These are phyloP conservation scores for Cuniculus paca DNA, from an alignment of 2,797 vertebrate species.

Conservation along the genomic window DNA sequence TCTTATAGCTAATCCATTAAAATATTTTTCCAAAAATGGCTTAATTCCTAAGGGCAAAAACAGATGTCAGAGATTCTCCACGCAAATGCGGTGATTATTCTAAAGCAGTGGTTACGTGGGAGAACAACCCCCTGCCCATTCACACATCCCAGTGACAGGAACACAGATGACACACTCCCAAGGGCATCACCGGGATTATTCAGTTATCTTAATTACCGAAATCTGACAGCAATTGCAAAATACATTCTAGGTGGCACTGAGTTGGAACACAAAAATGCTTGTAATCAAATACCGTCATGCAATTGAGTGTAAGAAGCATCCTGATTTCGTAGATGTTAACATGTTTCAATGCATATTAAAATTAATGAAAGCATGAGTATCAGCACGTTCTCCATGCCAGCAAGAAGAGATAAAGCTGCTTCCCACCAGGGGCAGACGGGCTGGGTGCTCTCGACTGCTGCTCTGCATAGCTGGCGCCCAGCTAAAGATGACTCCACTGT, in stretches of 20 bases:
- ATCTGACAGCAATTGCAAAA: neutral
- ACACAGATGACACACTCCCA: neutral
- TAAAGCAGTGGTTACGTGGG: neutral
- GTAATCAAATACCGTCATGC: neutral
- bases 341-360: neutral
- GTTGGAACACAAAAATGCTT: neutral
- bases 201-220: neutral
- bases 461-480: neutral
- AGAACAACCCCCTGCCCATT: neutral
- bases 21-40: slow-evolving; percentile 6
- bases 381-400: neutral
- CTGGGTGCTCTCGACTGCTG: neutral
- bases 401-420: neutral
- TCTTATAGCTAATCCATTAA: neutral
- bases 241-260: neutral
- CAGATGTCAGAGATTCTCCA: neutral
- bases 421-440: neutral
- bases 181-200: neutral
- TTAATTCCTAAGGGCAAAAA: slow-evolving; percentile 5
- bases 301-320: neutral
- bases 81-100: neutral
- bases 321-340: neutral
- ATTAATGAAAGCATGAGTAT: neutral
- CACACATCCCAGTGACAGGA: neutral
- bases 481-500: neutral